Conservation (phyloP, 2,888 invertebrate species). For the Lithodes maja region DNA sequence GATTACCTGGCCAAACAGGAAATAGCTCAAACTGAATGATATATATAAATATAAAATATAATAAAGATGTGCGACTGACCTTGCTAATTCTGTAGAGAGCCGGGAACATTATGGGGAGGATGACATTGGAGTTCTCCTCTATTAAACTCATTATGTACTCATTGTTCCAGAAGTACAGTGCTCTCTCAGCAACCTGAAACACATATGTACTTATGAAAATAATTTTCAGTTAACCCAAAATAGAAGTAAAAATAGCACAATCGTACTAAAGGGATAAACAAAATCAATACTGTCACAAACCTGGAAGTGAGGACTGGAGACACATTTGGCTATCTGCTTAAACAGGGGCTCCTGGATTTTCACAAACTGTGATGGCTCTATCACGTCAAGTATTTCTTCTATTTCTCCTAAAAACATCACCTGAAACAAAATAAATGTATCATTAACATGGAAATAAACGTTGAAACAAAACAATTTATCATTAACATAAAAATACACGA, state of each 20-base stretch:
- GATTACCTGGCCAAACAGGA: too few relatives aligned
- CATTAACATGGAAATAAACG: too few relatives aligned
- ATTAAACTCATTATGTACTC: slow-evolving; percentile 99
- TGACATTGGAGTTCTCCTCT: slow-evolving; percentile 98
- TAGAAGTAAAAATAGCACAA: too few relatives aligned
- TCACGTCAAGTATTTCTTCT: slow-evolving; percentile 99
- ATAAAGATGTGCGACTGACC: slow-evolving; percentile 35
- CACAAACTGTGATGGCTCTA: slow-evolving; percentile 98
- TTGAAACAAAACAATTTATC: too few relatives aligned
- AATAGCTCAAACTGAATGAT: too few relatives aligned
- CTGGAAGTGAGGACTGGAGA: slow-evolving; percentile 99
- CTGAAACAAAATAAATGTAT: slow-evolving; percentile 75
- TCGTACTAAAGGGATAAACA: too few relatives aligned
- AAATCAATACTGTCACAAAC: slow-evolving; percentile 76
- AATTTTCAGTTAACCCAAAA: too few relatives aligned
- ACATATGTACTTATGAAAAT: neutral
- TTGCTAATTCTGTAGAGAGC: slow-evolving; percentile 83
- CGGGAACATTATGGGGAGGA: slow-evolving; percentile 99
- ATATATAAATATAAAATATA: too few relatives aligned
- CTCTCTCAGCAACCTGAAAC: slow-evolving; percentile 95
- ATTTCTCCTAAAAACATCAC: slow-evolving; percentile 99
- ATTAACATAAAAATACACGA: too few relatives aligned
- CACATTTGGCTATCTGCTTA: slow-evolving; percentile 98
- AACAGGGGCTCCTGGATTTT: slow-evolving; percentile 99
- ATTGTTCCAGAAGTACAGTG: slow-evolving; percentile 99